Conservation (phyloP, 2,888 invertebrate genomes). For the Andricus curvator region DNA sequence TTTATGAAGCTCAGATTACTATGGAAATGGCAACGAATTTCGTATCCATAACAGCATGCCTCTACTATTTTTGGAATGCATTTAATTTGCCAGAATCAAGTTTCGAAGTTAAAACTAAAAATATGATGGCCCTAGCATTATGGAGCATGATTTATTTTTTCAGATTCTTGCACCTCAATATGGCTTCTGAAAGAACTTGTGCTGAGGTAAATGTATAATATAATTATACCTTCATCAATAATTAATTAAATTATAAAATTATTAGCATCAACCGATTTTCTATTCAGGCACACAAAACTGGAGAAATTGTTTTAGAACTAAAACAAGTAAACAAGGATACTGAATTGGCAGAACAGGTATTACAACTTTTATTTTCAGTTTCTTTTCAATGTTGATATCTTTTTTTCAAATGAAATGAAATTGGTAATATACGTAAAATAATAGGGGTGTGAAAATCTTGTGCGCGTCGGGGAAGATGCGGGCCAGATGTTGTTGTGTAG, state of each 20-base stretch:
- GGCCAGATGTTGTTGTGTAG: too few relatives aligned
- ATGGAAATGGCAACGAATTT: slow-evolving; percentile 49
- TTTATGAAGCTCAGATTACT: slow-evolving; percentile 48
- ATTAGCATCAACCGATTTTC: not conserved
- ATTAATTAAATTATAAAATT: not conserved
- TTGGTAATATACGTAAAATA: too few relatives aligned
- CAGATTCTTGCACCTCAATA: slow-evolving; percentile 6
- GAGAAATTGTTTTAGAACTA: not conserved
- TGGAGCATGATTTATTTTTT: not conserved
- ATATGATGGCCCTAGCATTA: not conserved
- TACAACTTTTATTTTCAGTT: too few relatives aligned
- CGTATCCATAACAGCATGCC: slow-evolving; percentile 46
- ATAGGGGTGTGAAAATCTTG: too few relatives aligned
- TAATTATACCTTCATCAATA: not conserved
- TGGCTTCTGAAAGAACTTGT: slow-evolving; percentile 6
- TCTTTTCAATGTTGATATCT: too few relatives aligned
- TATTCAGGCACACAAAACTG: not conserved
- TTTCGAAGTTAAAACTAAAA: too few relatives aligned
- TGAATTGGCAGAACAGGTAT: not conserved
- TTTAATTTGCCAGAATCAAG: too few relatives aligned
- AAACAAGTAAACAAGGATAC: not conserved
- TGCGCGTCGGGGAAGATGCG: too few relatives aligned
- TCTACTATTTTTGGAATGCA: slow-evolving; percentile 37
- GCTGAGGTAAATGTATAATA: not conserved
- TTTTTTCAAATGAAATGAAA: too few relatives aligned